Evolutionary conservation across 2,888 invertebrate genomes (phyloP), one percentile per base, ranked within the genome.

Genomic region (Tachina lurida): DNA sequence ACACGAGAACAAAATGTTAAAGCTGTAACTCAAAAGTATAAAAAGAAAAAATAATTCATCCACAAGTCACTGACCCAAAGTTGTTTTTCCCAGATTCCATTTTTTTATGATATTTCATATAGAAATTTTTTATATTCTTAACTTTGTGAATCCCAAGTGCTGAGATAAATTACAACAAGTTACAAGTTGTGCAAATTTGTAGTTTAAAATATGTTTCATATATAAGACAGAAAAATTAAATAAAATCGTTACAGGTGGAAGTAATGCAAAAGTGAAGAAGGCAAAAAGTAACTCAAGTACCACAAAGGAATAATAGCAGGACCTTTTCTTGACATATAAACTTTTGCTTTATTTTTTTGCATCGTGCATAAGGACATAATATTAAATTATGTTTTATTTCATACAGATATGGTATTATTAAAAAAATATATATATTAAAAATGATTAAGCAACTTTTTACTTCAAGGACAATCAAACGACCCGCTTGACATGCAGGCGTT

Each of bases 151-250:
- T 79, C 82, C 85, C 85, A 52, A 45, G 85, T 75, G 85, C 75
- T 75, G 65, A 85, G 85, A 85, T 85, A 82, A 82, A 82, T 82
- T 85, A 85, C 78, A 86, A 82, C 58, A 71, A 82, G 74, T 75
- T 63, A 78, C 77, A 78, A 65, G 71, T 84, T 77, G 77, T 77
- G 76, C 65, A 76, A 60, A 82, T 79, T 82, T 82, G 58, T 60
- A 63, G 74, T 82, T 74, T 60, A 45, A 54, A 75, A 86, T 76
- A 79, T 76, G 71, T 75, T 82, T 77, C 17, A n/a, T 56, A 13
- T 56, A 56, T 22, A 12, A n/a, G 58, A 58, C 10, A 47, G 47
- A 73, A 31, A 1, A 41, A 31, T 31, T 5, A 31, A 60, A 73
- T 41, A 52, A 58, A 49, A 15, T 70, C 63, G 45, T 71, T 63